Conservation (phyloP, 2,113 vertebrate genomes). For the Trinectes maculatus region DNA sequence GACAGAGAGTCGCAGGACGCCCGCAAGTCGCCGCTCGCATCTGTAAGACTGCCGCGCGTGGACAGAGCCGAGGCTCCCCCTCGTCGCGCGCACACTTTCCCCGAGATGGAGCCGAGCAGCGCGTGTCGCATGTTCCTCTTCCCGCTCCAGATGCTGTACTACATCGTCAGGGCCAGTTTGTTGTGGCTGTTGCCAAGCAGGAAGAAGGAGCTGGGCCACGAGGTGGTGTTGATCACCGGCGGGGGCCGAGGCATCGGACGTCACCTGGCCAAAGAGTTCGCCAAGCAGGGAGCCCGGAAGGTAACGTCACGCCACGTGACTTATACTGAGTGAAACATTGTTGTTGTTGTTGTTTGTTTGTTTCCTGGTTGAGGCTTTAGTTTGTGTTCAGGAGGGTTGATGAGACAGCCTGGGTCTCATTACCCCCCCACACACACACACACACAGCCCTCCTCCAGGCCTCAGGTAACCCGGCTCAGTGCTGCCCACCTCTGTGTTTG, state of each 20-base stretch:
- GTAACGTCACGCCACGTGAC: conserved; percentile 74
- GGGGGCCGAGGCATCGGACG: conserved; percentile 97
- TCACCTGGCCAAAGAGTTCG: conserved; percentile 92
- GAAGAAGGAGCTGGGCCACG: conserved; percentile 86
- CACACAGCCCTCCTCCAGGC: too few relatives aligned
- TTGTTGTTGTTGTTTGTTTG: conserved; percentile 1
- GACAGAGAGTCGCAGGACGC: conserved; percentile 21
- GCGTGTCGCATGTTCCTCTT: conserved; percentile 87
- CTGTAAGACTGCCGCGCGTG: conserved; percentile 6
- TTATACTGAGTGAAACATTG: too few relatives aligned
- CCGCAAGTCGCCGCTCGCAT: conserved; percentile 12
- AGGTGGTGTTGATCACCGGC: conserved; percentile 93
- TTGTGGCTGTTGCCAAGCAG: conserved; percentile 83
- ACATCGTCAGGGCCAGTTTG: conserved; percentile 82
- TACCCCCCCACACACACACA: too few relatives aligned
- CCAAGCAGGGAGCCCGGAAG: conserved; percentile 90
- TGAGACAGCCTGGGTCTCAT: too few relatives aligned
- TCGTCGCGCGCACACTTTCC: not conserved
- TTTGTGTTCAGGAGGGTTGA: too few relatives aligned
- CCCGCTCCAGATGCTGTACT: conserved; percentile 86
- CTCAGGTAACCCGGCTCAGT: conserved; percentile 5
- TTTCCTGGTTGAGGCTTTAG: not conserved
- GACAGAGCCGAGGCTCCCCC: conserved; percentile 7
- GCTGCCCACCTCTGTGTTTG: not conserved
- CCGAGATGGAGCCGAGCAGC: conserved; percentile 86